phyloP scores from a whole-genome alignment of 2,113 vertebrate genomes.

The Progne subis region DNA sequence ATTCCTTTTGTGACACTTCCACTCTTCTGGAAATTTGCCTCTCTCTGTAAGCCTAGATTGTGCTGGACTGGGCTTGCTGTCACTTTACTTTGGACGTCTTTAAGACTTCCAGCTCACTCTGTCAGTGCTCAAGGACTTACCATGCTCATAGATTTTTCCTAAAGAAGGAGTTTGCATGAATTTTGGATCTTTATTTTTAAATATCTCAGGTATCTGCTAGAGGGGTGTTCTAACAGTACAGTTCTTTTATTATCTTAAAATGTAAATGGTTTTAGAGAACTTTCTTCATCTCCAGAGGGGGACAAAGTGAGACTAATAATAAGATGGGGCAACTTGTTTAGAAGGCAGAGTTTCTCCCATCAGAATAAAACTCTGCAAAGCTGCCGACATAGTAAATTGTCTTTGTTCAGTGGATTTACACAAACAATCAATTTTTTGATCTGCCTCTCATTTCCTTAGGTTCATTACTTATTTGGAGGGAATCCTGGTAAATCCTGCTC shows the following conservation, averaged over 20 bases:
- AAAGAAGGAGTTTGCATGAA: neutral
- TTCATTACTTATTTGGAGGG: slow-evolving; percentile 98
- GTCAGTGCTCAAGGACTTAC: neutral
- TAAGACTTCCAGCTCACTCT: neutral
- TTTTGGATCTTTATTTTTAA: neutral
- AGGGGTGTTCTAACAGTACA: neutral
- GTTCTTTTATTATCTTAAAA: neutral
- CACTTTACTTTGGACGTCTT: neutral
- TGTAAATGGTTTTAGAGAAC: neutral
- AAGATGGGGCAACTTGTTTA: neutral
- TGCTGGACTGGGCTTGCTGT: neutral
- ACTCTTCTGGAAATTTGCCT: neutral
- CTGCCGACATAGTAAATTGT: neutral
- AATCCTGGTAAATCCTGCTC: slow-evolving; percentile 98
- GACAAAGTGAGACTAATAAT: neutral
- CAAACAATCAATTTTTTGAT: slow-evolving; percentile 2
- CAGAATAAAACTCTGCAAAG: neutral
- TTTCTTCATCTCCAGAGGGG: neutral
- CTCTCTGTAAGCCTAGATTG: neutral
- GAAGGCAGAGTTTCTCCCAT: neutral
- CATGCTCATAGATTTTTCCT: neutral
- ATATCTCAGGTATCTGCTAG: neutral
- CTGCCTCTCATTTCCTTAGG: slow-evolving; percentile 74
- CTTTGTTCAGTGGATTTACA: neutral
- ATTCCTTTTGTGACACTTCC: neutral